These are phyloP conservation scores for Adrianichthys oophorus DNA, from an alignment of 2,797 vertebrate genomes.

Conservation along the genomic window DNA sequence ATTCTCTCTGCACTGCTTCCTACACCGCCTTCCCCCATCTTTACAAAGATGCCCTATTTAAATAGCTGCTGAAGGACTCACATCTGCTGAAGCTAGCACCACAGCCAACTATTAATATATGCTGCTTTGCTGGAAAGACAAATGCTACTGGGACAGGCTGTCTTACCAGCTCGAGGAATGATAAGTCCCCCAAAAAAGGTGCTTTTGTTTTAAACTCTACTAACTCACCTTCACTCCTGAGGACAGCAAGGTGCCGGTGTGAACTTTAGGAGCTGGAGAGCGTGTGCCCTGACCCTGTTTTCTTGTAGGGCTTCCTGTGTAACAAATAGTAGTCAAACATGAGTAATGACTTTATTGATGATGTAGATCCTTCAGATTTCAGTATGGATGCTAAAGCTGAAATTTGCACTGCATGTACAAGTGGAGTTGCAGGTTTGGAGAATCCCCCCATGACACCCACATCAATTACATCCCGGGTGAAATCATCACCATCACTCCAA, in stretches of 20 bases:
- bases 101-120: conserved; percentile 58
- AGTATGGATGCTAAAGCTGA: conserved; percentile 2
- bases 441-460: conserved; percentile 52
- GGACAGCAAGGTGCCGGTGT: conserved; percentile 88
- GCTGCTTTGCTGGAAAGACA: conserved; percentile 42
- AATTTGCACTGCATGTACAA: conserved; percentile 7
- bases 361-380: conserved; percentile 7
- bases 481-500: conserved; percentile 25
- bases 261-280: conserved; percentile 92
- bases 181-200: background rate
- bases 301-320: conserved; percentile 87
- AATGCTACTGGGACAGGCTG: conserved; percentile 22
- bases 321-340: conserved; percentile 29
- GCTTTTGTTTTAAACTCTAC: conserved; percentile 2
- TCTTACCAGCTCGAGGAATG: conserved; percentile 11
- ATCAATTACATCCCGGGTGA: conserved; percentile 35
- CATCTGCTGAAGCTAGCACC: conserved; percentile 66
- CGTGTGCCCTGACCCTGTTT: conserved; percentile 87
- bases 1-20: conserved; percentile 42
- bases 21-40: conserved; percentile 18
- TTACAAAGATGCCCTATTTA: conserved; percentile 70
- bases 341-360: background rate
- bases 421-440: conserved; percentile 26
- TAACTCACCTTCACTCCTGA: conserved; percentile 90
- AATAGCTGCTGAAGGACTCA: conserved; percentile 56